Base-by-base conservation (phyloP, 2,113 vertebrate species). In the Arenaria interpres region DNA sequence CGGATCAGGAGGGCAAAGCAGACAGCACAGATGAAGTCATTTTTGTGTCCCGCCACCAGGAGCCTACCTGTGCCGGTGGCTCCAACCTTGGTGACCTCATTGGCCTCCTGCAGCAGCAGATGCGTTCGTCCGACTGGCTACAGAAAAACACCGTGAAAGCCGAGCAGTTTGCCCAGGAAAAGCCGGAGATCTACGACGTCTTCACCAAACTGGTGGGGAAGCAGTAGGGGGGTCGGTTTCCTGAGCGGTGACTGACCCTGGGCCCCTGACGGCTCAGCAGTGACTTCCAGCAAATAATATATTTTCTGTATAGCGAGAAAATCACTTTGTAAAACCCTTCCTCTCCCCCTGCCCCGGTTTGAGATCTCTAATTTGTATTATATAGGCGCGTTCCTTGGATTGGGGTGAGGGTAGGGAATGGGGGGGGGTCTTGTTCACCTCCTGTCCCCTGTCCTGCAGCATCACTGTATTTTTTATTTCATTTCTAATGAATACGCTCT, bases 171-270 rank as follows among this genome's bases (percentile, higher is more conserved):
- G 98, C 98, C 10, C 98, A 98, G 93, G 98, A 99, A 74, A 98
- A 99, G 77, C 99, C 98, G 21, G 98, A 98, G 93, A 97, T 98
- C 91, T 98, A 98, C 19, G 98, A 99, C 7, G 98, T 99, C 50
- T 99, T 99, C 95, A 98, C 98, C 97, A 98, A 98, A 60, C 97
- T 99, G 89, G 93, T 98, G 93, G 98, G 98, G 75, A 99, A 98
- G 95, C 98, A 96, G 28, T 97, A 97, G 78, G 35, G 35, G 35
- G 24, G 4, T 54, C 66, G 16, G 5, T 13, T 68, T 81, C 69
- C 79, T 79, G 62, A 94, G 45, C 60, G 63, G 37, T 67, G 89
- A 60, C 74, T 86, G 81, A 83, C 76, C 45, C 71, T 72, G 35
- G 22, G 41, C n/a, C 81, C 48, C 53, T 85, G n/a, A 63, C 33